These are phyloP conservation scores for Eupithecia centaureata DNA, from an alignment of 2,888 invertebrate species.

Conservation along the genomic window DNA sequence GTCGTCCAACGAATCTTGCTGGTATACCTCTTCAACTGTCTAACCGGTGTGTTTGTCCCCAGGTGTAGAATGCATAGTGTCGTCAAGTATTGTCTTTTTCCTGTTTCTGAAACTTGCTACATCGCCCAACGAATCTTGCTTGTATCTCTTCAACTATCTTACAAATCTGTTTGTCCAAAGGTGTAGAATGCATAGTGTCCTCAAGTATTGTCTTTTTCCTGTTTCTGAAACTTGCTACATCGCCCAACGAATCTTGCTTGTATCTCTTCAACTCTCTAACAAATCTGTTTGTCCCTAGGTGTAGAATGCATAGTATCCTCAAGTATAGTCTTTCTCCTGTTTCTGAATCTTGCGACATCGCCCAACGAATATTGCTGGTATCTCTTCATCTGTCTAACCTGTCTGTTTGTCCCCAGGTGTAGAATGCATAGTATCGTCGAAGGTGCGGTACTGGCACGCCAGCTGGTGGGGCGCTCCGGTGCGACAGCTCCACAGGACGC, in stretches of 20 bases:
- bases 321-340: no score
- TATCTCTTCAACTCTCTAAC: not conserved
- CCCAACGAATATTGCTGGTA: no score
- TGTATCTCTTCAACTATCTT: no score
- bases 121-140: no score
- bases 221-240: not conserved
- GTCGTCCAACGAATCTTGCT: no score
- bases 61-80: slow-evolving; percentile 89
- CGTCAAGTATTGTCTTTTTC: no score
- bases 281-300: slow-evolving; percentile 82
- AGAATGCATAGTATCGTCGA: slow-evolving; percentile 89
- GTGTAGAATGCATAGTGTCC: no score
- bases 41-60: slow-evolving; percentile 52
- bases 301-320: slow-evolving; percentile 89
- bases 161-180: no score
- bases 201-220: not conserved
- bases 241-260: not conserved
- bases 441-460: slow-evolving; percentile 88
- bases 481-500: slow-evolving; percentile 88
- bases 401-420: slow-evolving; percentile 85
- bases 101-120: slow-evolving; percentile 89
- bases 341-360: no score
- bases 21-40: no score
- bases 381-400: not conserved
- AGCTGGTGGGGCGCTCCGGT: slow-evolving; percentile 92